Percentiles rank a stretch among this genome's conserved stretches.
Evolutionary conservation across 2,113 vertebrate genomes (phyloP).

Genomic region (Butastur rufipennis): DNA sequence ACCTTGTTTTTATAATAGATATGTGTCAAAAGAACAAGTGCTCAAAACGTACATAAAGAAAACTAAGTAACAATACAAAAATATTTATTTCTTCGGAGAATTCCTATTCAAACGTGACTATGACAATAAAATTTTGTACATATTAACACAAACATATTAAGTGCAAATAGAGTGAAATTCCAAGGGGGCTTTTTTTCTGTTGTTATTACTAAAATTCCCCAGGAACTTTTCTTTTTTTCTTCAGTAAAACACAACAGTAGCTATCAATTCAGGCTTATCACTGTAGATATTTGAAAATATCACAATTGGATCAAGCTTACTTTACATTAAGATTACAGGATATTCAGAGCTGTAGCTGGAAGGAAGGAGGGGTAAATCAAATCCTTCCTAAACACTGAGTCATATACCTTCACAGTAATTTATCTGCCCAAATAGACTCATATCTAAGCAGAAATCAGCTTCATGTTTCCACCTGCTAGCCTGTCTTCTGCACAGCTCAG

Average conservation of each 20-base stretch:
- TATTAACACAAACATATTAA: not conserved
- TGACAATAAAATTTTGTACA: not conserved
- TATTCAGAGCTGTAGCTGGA: not conserved
- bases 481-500: not conserved
- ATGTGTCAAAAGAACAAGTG: not conserved
- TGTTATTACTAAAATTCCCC: not conserved
- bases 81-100: not conserved
- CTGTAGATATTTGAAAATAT: not conserved
- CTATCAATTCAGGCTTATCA: not conserved
- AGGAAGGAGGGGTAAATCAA: not conserved
- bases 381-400: slow-evolving; percentile 31
- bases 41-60: not conserved
- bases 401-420: not conserved
- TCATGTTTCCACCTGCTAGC: slow-evolving; percentile 46
- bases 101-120: not conserved
- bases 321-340: not conserved
- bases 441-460: slow-evolving; percentile 40
- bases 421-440: not conserved
- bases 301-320: not conserved
- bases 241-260: not conserved
- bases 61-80: not conserved
- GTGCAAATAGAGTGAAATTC: not conserved
- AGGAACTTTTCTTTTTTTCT: not conserved
- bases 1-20: not conserved
- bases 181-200: not conserved